Evolutionary conservation across 2,113 vertebrate species (phyloP).

Genomic region (Melierax canorus): DNA sequence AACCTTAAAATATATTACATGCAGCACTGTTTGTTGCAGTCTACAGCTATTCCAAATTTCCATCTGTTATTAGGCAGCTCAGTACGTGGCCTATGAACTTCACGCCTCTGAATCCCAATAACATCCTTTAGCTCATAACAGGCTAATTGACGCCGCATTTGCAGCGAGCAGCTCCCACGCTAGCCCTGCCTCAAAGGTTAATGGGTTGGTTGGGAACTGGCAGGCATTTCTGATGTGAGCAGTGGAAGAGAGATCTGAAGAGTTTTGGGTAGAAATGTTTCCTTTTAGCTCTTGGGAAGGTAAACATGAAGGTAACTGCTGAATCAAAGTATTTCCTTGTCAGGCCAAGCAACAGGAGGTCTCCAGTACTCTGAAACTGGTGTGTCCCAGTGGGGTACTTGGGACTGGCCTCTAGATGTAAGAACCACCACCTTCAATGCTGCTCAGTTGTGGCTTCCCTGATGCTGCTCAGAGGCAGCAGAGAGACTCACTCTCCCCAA

Average conservation of each 20-base stretch:
- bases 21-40: background rate
- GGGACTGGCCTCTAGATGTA: background rate
- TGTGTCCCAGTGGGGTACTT: background rate
- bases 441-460: background rate
- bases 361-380: background rate
- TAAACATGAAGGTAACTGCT: background rate
- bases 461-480: background rate
- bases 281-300: background rate
- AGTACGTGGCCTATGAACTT: background rate
- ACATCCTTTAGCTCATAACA: background rate
- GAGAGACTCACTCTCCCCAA: background rate
- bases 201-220: background rate
- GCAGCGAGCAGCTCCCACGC: background rate
- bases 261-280: background rate
- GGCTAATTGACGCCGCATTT: background rate
- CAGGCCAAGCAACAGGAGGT: background rate
- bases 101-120: background rate
- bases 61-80: background rate
- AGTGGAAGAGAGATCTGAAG: background rate
- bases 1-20: accelerated
- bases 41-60: background rate
- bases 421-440: background rate
- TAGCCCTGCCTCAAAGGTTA: background rate
- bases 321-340: background rate
- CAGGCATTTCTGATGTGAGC: background rate